Evolutionary conservation across 2,113 vertebrate species (phyloP).

Genomic region (Labeo catla): DNA sequence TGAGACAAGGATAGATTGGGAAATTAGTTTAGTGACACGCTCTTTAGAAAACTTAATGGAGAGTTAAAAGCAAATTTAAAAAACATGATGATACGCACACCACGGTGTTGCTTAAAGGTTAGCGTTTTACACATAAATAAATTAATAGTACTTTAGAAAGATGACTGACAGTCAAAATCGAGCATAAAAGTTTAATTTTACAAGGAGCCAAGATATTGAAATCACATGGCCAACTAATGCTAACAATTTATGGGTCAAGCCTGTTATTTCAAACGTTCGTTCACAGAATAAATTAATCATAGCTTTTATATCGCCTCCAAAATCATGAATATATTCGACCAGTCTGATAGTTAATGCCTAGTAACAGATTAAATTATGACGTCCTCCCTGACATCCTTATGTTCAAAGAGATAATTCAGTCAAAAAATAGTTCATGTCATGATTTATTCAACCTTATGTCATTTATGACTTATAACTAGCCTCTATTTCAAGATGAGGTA

Average conservation of each 20-base stretch:
- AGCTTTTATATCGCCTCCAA: background rate
- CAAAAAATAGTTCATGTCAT: background rate
- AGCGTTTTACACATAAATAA: background rate
- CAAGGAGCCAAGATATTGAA: background rate
- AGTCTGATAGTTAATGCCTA: background rate
- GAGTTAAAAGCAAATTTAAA: background rate
- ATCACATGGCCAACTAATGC: background rate
- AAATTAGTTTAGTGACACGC: background rate
- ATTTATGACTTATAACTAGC: background rate
- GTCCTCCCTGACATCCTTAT: background rate
- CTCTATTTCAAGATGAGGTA: background rate
- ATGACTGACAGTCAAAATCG: background rate
- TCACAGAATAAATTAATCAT: background rate
- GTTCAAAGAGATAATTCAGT: background rate
- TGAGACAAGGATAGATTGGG: background rate
- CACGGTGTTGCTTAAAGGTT: background rate
- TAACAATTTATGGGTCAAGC: background rate
- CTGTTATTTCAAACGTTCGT: background rate
- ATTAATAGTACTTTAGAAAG: constrained; percentile 7
- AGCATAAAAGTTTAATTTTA: background rate
- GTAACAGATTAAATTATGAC: background rate
- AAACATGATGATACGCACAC: background rate
- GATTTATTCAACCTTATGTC: background rate
- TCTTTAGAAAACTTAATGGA: constrained; percentile 22
- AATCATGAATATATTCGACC: background rate